Evolutionary conservation across 2,888 invertebrate species (phyloP), one percentile per base, ranked within the genome.

Genomic region (Meteorus colon): DNA sequence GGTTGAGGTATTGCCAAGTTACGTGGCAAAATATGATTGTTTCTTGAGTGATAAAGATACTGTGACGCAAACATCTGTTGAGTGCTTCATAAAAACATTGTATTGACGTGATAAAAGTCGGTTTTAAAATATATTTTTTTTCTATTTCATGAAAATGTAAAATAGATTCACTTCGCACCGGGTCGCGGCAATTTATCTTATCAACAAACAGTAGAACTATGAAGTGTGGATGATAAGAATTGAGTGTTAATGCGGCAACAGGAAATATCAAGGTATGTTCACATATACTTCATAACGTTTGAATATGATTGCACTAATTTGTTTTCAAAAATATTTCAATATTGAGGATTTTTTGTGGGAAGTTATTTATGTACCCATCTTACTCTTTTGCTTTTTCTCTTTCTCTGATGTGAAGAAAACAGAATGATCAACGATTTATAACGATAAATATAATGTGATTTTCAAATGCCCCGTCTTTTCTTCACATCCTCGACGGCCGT

Each of bases 131-230:
- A 16, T n/a, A n/a, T 48, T 48, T 48, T 12, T 41, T 12, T 41
- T 8, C 41, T 2, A n/a, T 48, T n/a, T 48, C 16, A n/a, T 16
- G n/a, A n/a, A 63, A 31, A 34, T 34, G 31, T 31, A n/a, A 41
- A n/a, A 37, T 65, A 65, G 19, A 41, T 41, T 34, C 5, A 29
- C 6, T 6, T 37, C 14, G 24, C 12, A 41, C 2, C 19, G 62
- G 62, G 62, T 62, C 62, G 62, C n/a, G 62, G 62, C 62, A 62
- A 62, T 62, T 62, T 62, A 16, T 31, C 16, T 62, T 62, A 10
- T 29, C 31, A n/a, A 16, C 12, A 37, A 8, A 65, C n/a, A 8
- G 10, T 65, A 34, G 5, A 34, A 19, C 37, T 8, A 65, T 12
- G 34, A 8, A 6, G 34, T 65, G 29, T 63, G 65, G 14, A 63